Evolutionary conservation across 2,797 vertebrate species (phyloP), one percentile per base, ranked within the genome.

Genomic region (Epinephelus coioides): DNA sequence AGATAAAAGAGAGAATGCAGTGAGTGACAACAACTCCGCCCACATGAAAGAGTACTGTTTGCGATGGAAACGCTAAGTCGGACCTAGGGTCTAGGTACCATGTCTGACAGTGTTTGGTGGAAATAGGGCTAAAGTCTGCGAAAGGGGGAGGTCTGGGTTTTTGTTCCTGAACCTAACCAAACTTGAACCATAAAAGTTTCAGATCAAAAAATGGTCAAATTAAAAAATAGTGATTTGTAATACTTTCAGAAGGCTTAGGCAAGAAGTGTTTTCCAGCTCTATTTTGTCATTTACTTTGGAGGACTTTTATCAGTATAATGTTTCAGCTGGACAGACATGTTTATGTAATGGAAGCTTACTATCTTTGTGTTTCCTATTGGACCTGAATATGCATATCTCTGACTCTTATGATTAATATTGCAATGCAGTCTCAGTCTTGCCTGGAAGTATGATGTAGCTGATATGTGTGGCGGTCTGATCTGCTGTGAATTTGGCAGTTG

Each of bases 401-500:
- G 55, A 69, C 68, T 78, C 50, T 27, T 81, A 62, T 21, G 73
- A 40, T 49, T 66, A 68, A 55, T 54, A 8, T 55, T 59, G 55
- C 62, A 40, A 69, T 70, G 56, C 68, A 64, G 72, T 81, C 76
- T 85, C 68, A 63, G 71, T 65, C 56, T 53, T 75, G 75, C 78
- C 71, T 88, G 78, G 25, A 60, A 73, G 71, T 84, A 56, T 81
- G 91, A 90, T 83, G 80, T 72, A 40, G 63, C 72, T 88, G 83
- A 85, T 89, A 44, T 79, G 62, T 76, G 77, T 73, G 76, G 73
- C 79, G 78, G 86, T 87, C 67, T 78, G 72, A 85, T 84, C 34
- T 19, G 68, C 83, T 85, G 79, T 89, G 88, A 88, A 84, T 86
- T 78, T 65, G 74, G 83, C 51, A 70, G 73, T 63, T 70, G 67